Percentiles rank a stretch among this genome's conserved stretches.
Conservation (phyloP, 2,888 invertebrate species). For the Mechanitis mazaeus region DNA sequence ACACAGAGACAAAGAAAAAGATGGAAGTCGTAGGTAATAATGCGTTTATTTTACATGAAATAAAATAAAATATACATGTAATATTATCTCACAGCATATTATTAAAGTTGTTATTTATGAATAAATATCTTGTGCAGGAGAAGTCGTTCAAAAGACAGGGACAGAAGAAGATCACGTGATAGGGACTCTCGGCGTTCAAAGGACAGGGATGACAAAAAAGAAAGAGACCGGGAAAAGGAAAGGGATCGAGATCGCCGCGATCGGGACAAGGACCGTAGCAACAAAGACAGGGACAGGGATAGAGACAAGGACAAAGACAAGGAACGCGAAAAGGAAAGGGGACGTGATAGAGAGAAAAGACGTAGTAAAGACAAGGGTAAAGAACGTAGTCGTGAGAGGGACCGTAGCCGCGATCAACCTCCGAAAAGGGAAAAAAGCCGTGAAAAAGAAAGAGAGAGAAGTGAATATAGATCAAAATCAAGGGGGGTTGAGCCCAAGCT, state of each 20-base stretch:
- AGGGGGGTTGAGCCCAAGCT: slow-evolving; percentile 77
- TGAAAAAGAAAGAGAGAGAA: slow-evolving; percentile 48
- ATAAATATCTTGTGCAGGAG: slow-evolving; percentile 43
- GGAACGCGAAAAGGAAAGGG: slow-evolving; percentile 36
- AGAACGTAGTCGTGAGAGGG: slow-evolving; percentile 44
- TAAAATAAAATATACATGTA: neutral
- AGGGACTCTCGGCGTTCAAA: slow-evolving; percentile 75
- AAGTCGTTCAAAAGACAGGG: slow-evolving; percentile 63
- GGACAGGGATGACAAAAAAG: slow-evolving; percentile 72
- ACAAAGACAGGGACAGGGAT: slow-evolving; percentile 44
- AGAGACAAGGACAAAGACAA: slow-evolving; percentile 37
- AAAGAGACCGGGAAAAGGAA: slow-evolving; percentile 42
- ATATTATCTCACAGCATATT: neutral
- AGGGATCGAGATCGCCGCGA: slow-evolving; percentile 41
- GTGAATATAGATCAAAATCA: slow-evolving; percentile 63
- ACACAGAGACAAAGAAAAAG: slow-evolving; percentile 68
- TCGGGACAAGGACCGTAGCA: slow-evolving; percentile 46
- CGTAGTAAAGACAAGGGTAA: slow-evolving; percentile 44
- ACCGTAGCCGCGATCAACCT: slow-evolving; percentile 42
- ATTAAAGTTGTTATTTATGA: neutral
- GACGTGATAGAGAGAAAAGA: slow-evolving; percentile 34
- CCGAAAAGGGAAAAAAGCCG: slow-evolving; percentile 52
- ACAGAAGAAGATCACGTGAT: slow-evolving; percentile 76
- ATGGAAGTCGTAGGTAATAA: slow-evolving; percentile 57
- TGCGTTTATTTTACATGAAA: too few species aligned